Evolutionary conservation across 2,797 vertebrate species (phyloP), one percentile per base, ranked within the genome.

Genomic region (Microctenopoma lineatum): DNA sequence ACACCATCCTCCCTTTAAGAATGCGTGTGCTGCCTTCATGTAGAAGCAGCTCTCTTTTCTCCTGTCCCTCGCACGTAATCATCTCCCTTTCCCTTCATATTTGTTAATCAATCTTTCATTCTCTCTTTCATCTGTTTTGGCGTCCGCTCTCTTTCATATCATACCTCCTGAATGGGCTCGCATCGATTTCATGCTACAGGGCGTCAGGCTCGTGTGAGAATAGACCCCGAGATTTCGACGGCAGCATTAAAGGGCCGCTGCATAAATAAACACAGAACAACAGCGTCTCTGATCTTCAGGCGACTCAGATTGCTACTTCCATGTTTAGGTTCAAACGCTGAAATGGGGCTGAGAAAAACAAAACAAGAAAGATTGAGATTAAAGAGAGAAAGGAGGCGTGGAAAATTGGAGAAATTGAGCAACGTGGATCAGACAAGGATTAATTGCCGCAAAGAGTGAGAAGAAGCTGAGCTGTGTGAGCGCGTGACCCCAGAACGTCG

Each of bases 101-200:
- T 78, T 77, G 48, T 54, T 75, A 72, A 75, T 77, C 68, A 83
- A 59, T 79, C 77, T 80, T 77, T 64, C 51, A 64, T 57, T 70
- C 65, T 54, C 50, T 42, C 59, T 66, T 72, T 80, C 70, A 84
- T 80, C 74, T 64, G 34, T 39, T 70, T 36, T 63, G 69, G 34
- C 66, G 73, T 76, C 67, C 46, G 36, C 38, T 70, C 34, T 48
- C 71, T 73, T 70, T 77, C 66, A 75, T 59, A 72, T 79, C 65
- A 54, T 11, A 34, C 38, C 4, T 47, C 61, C 36, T 78, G 66
- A 84, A 85, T 65, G 73, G 48, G 41, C 38, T 26, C 52, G 73
- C 77, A 85, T 73, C 45, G 76, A 86, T 86, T 81, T 84, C 65
- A 80, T 80, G 75, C 73, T 68, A 38, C 61, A 57, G 58, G 71